These are phyloP conservation scores for Agrochola lota DNA, from an alignment of 2,888 invertebrate species.

Conservation along the genomic window DNA sequence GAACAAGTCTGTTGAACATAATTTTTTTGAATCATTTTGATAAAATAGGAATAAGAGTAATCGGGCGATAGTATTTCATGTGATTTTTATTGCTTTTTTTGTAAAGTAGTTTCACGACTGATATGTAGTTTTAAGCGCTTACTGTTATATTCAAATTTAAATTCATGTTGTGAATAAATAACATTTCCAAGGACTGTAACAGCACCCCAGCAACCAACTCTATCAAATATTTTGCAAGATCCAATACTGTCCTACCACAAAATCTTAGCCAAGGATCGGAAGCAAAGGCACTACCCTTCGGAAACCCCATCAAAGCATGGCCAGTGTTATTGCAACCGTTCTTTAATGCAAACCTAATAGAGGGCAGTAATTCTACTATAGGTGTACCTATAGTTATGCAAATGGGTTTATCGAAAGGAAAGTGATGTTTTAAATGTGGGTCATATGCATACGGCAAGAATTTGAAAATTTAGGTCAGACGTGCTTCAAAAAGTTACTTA, in stretches of 20 bases:
- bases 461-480: background rate
- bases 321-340: slow-evolving; percentile 42
- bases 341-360: slow-evolving; percentile 54
- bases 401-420: background rate
- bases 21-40: too few relatives aligned
- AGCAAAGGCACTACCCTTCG: background rate
- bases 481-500: background rate
- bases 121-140: too few relatives aligned
- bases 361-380: slow-evolving; percentile 38
- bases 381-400: background rate
- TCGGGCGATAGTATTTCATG: too few relatives aligned
- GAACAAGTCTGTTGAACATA: too few relatives aligned
- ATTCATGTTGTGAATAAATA: background rate
- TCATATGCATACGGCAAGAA: background rate
- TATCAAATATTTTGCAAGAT: background rate
- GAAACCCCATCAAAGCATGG: slow-evolving; percentile 46
- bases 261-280: slow-evolving; percentile 20
- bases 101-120: too few relatives aligned
- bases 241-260: slow-evolving; percentile 3
- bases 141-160: background rate
- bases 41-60: too few relatives aligned
- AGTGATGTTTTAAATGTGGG: background rate
- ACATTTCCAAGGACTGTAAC: background rate
- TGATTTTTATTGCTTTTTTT: too few relatives aligned
- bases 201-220: too few relatives aligned